phyloP scores from a whole-genome alignment of 2,797 vertebrate genomes.

The Hypotaenidia philippensis region DNA sequence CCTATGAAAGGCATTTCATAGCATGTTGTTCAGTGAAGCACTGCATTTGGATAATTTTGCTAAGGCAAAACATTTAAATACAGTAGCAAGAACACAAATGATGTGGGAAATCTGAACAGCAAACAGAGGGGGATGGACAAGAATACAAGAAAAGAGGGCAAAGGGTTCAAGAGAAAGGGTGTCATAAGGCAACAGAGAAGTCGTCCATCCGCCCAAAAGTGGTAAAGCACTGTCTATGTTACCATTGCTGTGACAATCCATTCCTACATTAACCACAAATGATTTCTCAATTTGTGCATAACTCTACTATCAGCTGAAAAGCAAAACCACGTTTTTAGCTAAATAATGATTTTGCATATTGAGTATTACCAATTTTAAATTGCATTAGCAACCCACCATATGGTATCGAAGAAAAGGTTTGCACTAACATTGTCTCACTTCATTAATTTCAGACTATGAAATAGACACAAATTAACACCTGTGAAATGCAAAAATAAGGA shows the following conservation, averaged over 20 bases:
- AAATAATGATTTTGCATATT: not conserved
- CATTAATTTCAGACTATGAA: not conserved
- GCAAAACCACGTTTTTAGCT: not conserved
- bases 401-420: not conserved
- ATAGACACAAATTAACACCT: conserved; percentile 10
- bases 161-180: not conserved
- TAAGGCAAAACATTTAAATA: not conserved
- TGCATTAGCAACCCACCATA: not conserved
- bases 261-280: not conserved
- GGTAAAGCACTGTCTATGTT: not conserved
- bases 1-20: not conserved
- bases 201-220: not conserved
- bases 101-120: not conserved
- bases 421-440: not conserved
- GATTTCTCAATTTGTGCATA: not conserved
- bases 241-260: not conserved
- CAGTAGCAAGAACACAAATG: not conserved
- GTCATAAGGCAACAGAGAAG: not conserved
- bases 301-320: not conserved
- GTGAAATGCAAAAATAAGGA: conserved; percentile 38
- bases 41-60: not conserved
- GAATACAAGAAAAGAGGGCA: not conserved
- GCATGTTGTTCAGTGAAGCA: not conserved
- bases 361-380: not conserved
- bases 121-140: not conserved